phyloP scores from a whole-genome alignment of 2,888 invertebrate species.

The Frankliniella fusca region DNA sequence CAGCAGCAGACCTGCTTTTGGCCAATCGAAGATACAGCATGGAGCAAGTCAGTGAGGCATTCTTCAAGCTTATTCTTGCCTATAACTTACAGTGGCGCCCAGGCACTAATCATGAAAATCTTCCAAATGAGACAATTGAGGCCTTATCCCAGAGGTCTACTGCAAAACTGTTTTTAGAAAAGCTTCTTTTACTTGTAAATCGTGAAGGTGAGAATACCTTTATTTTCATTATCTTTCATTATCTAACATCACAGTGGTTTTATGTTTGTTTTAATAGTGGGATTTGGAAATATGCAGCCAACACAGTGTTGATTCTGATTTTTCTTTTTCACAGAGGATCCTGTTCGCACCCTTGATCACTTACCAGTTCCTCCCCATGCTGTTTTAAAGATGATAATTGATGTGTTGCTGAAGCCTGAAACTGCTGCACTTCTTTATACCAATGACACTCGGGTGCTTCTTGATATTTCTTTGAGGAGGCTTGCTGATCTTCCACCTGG shows the following conservation, averaged over 20 bases:
- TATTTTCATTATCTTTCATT: slow-evolving; percentile 29
- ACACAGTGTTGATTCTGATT: no score
- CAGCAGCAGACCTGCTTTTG: not conserved
- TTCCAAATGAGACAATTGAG: slow-evolving; percentile 41
- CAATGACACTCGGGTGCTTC: slow-evolving; percentile 88
- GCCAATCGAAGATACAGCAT: not conserved
- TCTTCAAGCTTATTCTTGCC: slow-evolving; percentile 77
- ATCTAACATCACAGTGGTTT: no score
- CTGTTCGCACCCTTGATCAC: slow-evolving; percentile 79
- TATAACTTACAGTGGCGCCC: slow-evolving; percentile 79
- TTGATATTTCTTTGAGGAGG: slow-evolving; percentile 88
- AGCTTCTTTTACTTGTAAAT: slow-evolving; percentile 78
- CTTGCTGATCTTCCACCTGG: slow-evolving; percentile 85
- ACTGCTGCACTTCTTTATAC: slow-evolving; percentile 89
- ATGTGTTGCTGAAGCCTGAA: slow-evolving; percentile 72
- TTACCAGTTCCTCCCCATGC: slow-evolving; percentile 76
- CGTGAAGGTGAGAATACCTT: slow-evolving; percentile 67
- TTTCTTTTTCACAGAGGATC: slow-evolving; percentile 64
- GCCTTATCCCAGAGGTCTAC: slow-evolving; percentile 49
- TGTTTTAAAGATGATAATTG: slow-evolving; percentile 80
- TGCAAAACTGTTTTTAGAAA: slow-evolving; percentile 87
- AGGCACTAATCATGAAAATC: slow-evolving; percentile 36
- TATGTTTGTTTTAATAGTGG: no score
- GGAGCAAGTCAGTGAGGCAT: slow-evolving; percentile 78
- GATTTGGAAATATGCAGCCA: no score